Conservation (phyloP, 2,113 vertebrate species). For the Mobula hypostoma region DNA sequence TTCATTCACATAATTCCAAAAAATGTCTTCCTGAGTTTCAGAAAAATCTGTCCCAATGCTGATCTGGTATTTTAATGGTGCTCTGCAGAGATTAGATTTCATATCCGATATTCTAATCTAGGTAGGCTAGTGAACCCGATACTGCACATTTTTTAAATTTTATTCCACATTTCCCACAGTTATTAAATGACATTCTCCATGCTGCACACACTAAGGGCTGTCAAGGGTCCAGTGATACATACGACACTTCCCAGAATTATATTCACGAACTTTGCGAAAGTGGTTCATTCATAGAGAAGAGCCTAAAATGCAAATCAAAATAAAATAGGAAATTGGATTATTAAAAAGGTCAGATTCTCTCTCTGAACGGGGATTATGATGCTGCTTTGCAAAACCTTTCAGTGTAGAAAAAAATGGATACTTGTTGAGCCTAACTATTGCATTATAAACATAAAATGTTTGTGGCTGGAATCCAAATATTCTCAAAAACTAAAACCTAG, state of each 20-base stretch:
- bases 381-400: not conserved
- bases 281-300: not conserved
- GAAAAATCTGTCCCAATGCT: not conserved
- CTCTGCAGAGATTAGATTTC: not conserved
- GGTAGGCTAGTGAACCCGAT: not conserved
- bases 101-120: constrained; percentile 10
- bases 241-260: constrained; percentile 7
- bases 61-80: constrained; percentile 23
- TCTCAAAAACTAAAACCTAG: not conserved
- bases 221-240: not conserved
- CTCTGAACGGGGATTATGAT: not conserved
- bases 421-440: not conserved
- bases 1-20: constrained; percentile 5
- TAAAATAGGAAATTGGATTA: constrained; percentile 1
- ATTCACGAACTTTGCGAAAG: not conserved
- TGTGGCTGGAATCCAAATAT: not conserved
- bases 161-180: constrained; percentile 31
- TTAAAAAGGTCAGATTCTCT: not conserved
- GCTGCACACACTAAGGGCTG: not conserved
- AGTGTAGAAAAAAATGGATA: not conserved
- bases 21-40: not conserved
- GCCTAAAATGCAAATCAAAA: not conserved
- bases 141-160: constrained; percentile 6
- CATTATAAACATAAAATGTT: not conserved
- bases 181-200: constrained; percentile 25